These are phyloP conservation scores for Callionymus lyra DNA, from an alignment of 2,113 vertebrate genomes.

Conservation along the genomic window DNA sequence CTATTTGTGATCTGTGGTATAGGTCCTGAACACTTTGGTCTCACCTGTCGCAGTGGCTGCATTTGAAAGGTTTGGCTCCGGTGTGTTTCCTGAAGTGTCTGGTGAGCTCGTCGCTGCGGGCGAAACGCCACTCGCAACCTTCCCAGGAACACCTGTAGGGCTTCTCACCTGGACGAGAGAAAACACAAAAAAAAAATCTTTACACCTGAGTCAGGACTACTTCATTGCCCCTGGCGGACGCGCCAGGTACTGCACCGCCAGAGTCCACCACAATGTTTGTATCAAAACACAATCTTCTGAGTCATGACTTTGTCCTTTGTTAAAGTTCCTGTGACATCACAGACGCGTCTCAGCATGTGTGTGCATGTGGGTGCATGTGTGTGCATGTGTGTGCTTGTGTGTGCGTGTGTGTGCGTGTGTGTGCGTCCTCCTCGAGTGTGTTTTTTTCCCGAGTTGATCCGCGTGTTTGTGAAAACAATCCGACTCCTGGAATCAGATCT, in stretches of 20 bases:
- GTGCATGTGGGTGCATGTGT: too few relatives aligned
- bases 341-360: too few relatives aligned
- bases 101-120: slow-evolving; percentile 94
- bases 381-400: not conserved
- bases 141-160: slow-evolving; percentile 99
- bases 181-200: not conserved
- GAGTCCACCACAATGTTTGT: too few relatives aligned
- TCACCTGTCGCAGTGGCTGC: slow-evolving; percentile 96
- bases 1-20: too few relatives aligned
- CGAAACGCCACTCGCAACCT: slow-evolving; percentile 97
- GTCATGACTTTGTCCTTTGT: too few relatives aligned
- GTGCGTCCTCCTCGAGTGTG: not conserved
- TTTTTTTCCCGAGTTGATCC: not conserved
- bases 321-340: too few relatives aligned
- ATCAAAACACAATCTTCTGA: too few relatives aligned
- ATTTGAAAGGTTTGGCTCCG: slow-evolving; percentile 98
- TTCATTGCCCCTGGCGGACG: not conserved
- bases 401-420: not conserved
- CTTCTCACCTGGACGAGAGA: slow-evolving; percentile 81
- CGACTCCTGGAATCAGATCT: slow-evolving; percentile 8
- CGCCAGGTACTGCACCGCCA: too few relatives aligned
- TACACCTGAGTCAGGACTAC: not conserved
- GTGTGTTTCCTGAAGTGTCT: slow-evolving; percentile 99
- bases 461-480: not conserved
- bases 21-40: slow-evolving; percentile 12